Evolutionary conservation across 2,113 vertebrate species (phyloP), one percentile per base, ranked within the genome.

Genomic region (Grallaria varia): DNA sequence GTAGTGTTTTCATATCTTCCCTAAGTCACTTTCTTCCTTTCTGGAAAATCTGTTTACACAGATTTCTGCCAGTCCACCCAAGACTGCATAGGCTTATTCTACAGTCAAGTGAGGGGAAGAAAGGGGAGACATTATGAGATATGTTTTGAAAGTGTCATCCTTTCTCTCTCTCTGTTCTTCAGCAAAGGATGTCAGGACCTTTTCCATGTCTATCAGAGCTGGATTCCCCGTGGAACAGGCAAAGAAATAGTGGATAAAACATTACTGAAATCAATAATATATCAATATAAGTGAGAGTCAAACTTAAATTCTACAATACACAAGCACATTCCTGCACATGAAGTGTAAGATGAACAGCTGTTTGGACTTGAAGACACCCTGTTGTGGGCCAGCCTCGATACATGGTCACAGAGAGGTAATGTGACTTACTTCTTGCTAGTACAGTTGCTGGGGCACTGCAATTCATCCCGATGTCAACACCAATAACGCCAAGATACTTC

Each of bases 341-440:
- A 92, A 90, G 59, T 62, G 79, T 49, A 64, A 85, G 52, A 90
- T 50, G 60, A 97, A 93, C 83, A 95, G 95, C 87, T 97, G 52
- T 64, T 84, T 92, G 93, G 94, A 79, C 47, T 92, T 93, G 89
- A 81, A 97, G 53, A 88, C 25, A 79, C 22, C 73, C 33, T 84
- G 74, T 52, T 24, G 33, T 7, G 84, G 88, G 79, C 56, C 94
- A 97, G 94, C 59, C 96, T 96, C 56, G 63, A 88, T 72, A 76
- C 68, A 85, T 71, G 72, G 78, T 92, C 89, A 91, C 31, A 87
- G 90, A 59, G 50, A 85, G 64, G 50, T 67, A 33, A 12, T 47
- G 28, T 60, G 45, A 72, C 53, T 86, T 45, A 44, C 30, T 64
- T 72, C 80, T 77, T 71, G 22, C 28, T 85, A 58, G 8, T 15